A percentile compares a stretch with the other conserved stretches of the same genome.
Evolutionary conservation across 2,797 vertebrate genomes (phyloP).

Genomic region (Pangasius larnaudii): DNA sequence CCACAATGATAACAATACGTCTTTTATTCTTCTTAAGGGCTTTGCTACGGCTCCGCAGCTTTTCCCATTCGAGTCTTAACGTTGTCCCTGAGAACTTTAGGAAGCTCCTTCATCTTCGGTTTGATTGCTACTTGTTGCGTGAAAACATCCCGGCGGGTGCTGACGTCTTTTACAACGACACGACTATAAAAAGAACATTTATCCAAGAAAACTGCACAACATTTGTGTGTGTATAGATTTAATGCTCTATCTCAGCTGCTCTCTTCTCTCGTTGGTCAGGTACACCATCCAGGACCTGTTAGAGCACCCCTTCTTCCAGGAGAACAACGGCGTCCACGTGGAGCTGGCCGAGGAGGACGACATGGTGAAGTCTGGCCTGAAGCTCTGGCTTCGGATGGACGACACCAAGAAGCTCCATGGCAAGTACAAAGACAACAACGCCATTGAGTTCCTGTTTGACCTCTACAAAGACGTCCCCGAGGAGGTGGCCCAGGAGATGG

Average conservation of each 20-base stretch:
- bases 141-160: not conserved
- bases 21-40: not conserved
- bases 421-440: conserved; percentile 97
- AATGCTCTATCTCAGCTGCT: not conserved
- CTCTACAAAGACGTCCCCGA: conserved; percentile 95
- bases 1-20: not conserved
- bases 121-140: not conserved
- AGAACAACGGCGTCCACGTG: conserved; percentile 93
- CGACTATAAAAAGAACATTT: too few relatives aligned
- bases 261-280: conserved; percentile 65
- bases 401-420: conserved; percentile 92
- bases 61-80: too few relatives aligned
- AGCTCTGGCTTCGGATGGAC: conserved; percentile 97
- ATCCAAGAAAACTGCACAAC: not conserved
- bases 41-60: not conserved
- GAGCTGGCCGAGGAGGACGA: conserved; percentile 96
- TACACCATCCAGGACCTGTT: conserved; percentile 97
- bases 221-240: not conserved
- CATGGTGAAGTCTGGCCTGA: conserved; percentile 86
- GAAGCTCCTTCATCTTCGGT: not conserved
- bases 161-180: too few relatives aligned
- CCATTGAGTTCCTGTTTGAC: conserved; percentile 97
- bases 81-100: not conserved
- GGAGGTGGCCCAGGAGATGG: conserved; percentile 98
- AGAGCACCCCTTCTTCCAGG: conserved; percentile 95